phyloP scores from a whole-genome alignment of 2,888 invertebrate genomes.

The Meteorus cinctellus region DNA sequence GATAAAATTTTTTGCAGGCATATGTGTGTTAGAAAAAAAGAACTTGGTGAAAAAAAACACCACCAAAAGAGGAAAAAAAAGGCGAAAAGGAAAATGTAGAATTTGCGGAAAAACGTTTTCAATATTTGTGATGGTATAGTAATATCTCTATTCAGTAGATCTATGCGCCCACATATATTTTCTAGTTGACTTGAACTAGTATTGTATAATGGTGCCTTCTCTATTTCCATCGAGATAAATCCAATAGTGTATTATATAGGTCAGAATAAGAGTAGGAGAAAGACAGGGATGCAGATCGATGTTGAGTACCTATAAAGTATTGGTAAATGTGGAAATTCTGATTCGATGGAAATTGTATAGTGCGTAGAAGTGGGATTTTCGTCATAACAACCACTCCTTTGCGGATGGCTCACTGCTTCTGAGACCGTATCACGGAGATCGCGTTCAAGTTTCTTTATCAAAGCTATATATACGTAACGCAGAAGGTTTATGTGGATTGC shows the following conservation, averaged over 20 bases:
- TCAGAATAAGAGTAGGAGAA: neutral
- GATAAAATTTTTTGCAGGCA: neutral
- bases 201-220: neutral
- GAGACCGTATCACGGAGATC: neutral
- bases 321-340: neutral
- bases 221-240: neutral
- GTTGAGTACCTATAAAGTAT: neutral
- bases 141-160: neutral
- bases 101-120: neutral
- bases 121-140: neutral
- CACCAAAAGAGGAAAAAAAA: neutral
- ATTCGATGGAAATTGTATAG: neutral
- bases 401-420: neutral
- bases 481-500: constrained; percentile 3
- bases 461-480: neutral
- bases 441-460: constrained; percentile 13
- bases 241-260: neutral
- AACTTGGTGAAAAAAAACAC: constrained; percentile 45
- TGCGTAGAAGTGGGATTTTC: neutral
- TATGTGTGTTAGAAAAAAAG: neutral
- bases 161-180: neutral
- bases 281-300: neutral
- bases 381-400: neutral
- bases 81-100: neutral
- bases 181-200: neutral